Evolutionary conservation across 35 echinoderm and acorn worm species (phyloP).

Genomic region (Heliocidaris erythrogramma): DNA sequence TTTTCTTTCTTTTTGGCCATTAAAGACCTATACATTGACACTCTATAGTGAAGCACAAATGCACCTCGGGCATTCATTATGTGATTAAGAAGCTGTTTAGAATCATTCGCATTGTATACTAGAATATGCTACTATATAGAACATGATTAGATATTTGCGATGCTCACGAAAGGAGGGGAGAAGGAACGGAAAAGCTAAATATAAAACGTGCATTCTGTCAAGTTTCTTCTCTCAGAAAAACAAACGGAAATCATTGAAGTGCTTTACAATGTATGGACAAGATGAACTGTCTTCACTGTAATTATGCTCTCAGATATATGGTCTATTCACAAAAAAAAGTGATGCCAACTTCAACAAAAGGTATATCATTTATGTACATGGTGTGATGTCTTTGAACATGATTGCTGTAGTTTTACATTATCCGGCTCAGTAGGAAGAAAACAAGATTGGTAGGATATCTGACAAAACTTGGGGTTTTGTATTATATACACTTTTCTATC

Average conservation of each 20-base stretch:
- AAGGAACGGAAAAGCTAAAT: neutral
- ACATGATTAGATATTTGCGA: neutral
- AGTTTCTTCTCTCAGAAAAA: neutral
- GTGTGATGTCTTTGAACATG: neutral
- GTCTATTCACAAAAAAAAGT: neutral
- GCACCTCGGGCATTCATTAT: neutral
- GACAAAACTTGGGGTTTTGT: neutral
- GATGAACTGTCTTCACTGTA: neutral
- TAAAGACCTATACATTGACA: neutral
- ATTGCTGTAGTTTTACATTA: neutral
- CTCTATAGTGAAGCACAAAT: neutral
- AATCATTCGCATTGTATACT: slow-evolving; percentile 3
- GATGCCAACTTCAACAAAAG: neutral
- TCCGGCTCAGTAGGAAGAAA: neutral
- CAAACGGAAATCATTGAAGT: neutral
- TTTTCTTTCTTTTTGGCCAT: neutral
- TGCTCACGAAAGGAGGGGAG: neutral
- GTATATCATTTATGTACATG: neutral
- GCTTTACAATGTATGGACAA: neutral
- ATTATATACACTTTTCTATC: neutral
- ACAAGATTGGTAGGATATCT: neutral
- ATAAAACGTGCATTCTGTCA: neutral
- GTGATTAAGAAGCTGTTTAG: neutral
- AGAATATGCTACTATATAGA: neutral
- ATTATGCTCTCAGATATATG: neutral